Evolutionary conservation across 2,797 vertebrate genomes (phyloP), one percentile per base, ranked within the genome.

Genomic region (Chiloscyllium punctatum): DNA sequence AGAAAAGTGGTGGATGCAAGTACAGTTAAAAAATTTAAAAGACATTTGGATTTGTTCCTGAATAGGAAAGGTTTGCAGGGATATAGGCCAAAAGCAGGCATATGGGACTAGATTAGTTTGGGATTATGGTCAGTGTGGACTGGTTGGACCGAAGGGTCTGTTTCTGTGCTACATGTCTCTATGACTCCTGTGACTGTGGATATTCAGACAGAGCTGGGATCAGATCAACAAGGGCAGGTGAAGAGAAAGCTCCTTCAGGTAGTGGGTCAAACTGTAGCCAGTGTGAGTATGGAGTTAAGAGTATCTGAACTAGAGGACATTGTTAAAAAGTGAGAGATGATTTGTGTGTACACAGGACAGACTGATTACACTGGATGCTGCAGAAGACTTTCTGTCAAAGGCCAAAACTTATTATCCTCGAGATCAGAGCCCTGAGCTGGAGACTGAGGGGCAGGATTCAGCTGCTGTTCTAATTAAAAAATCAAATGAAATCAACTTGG

Each of bases 321-420:
- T 48, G 37, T 25, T 6, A 62, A 62, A 90, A 88, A 88, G 13
- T 62, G 33, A 62, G 48, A 30, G 48, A 15, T 91, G 30, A 33
- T 91, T 91, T 62, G 9, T 66, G 53, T 72, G 33, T 92, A 16
- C 30, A 42, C 96, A 98, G 98, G 98, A 98, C 95, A 97, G 98
- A 11, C 97, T 98, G 95, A 96, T 98, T 86, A 98, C 98, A 94
- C 97, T 98, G 7, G 98, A 98, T 0, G 97, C 97, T 6, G 98
- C 97, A 9, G 98, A 98, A 0, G 98, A 98, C 95, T 98, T 98
- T 96, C 23, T 98, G 95, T 97, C 97, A 0, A 98, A 98, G 91
- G 98, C 98, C 0, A 98, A 96, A 51, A 97, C 97, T 57, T 98
- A 98, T 96, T 98, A 98, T 94, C 98, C 98, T 8, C 68, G 8